Evolutionary conservation across 1,140 invertebrate species (phyloP), one percentile per base, ranked within the genome.

Genomic region (Cephus cinctus): DNA sequence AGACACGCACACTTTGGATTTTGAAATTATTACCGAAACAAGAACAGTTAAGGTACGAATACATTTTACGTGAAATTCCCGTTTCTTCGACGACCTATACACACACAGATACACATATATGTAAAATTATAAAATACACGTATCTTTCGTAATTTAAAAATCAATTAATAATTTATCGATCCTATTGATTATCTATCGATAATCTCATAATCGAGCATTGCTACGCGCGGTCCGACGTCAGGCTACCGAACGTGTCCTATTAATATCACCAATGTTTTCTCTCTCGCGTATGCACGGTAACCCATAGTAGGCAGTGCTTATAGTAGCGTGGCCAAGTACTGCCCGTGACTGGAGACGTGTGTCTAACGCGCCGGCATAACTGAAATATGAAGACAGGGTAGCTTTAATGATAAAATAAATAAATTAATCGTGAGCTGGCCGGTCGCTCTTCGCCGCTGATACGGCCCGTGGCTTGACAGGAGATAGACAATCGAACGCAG

Each of bases 361-460:
- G 46, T 38, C 30, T 25, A 21, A 38, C 56, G 36, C 45, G 20
- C 22, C 38, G 45, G n/a, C n/a, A n/a, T n/a, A n/a, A n/a, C 32
- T 59, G 50, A 63, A 56, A 45, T 56, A 63, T 58, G 58, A 56
- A 48, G 56, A 61, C 58, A 59, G 56, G 45, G 15, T 30, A 21
- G 21, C 47, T 43, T 38, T 48, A 44, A 43, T 18, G 43, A 46
- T 52, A 46, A 41, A 39, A 14, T 32, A 42, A 49, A 59, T 59
- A 59, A 59, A 59, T 59, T 59, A 57, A 45, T 46, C 57, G 22
- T 22, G 11, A 35, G 18, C 5, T 20, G 22, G 2, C 42, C 12
- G 30, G 41, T 45, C 35, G 34, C 35, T 40, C 47, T 31, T 42
- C 19, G 34, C 44, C 11, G 32, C 19, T 16, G 14, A 12, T 23